A percentile compares a stretch with the other conserved stretches of the same genome.
Evolutionary conservation across 2,113 vertebrate species (phyloP).

Genomic region (Pseudolaguvia tuberculata): DNA sequence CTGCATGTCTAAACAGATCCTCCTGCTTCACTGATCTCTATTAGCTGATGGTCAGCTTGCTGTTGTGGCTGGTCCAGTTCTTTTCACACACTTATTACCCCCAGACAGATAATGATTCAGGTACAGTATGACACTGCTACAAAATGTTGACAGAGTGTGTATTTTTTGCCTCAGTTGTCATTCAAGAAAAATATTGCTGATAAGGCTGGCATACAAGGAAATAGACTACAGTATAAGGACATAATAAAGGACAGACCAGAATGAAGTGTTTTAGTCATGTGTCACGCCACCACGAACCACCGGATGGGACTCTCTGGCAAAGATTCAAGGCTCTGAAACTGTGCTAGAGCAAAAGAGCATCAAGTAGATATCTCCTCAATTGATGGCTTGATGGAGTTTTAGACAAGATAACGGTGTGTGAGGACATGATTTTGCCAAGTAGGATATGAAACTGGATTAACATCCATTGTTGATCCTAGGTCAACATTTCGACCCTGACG

Average conservation of each 20-base stretch:
- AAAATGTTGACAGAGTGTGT: background rate
- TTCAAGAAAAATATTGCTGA: background rate
- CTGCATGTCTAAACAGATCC: slow-evolving; percentile 32
- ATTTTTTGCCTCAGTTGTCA: background rate
- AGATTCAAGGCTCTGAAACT: background rate
- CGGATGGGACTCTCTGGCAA: background rate
- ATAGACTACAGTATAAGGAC: background rate
- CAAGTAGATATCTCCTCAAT: background rate
- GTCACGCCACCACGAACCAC: background rate
- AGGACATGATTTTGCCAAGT: too few relatives aligned
- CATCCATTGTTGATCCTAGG: too few relatives aligned
- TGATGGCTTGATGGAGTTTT: background rate
- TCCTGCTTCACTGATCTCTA: slow-evolving; percentile 28
- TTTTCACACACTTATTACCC: background rate
- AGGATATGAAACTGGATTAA: too few relatives aligned
- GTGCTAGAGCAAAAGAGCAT: too few relatives aligned
- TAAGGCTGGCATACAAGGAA: background rate
- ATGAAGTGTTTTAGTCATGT: background rate
- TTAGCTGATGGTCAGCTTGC: slow-evolving; percentile 40
- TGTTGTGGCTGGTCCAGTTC: background rate
- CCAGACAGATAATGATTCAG: slow-evolving; percentile 1
- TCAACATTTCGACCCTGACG: too few relatives aligned
- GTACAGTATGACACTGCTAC: background rate
- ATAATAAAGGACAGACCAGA: background rate
- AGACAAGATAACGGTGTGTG: too few relatives aligned